Evolutionary conservation across 1,140 invertebrate genomes (phyloP).

Genomic region (Drosophila auraria): DNA sequence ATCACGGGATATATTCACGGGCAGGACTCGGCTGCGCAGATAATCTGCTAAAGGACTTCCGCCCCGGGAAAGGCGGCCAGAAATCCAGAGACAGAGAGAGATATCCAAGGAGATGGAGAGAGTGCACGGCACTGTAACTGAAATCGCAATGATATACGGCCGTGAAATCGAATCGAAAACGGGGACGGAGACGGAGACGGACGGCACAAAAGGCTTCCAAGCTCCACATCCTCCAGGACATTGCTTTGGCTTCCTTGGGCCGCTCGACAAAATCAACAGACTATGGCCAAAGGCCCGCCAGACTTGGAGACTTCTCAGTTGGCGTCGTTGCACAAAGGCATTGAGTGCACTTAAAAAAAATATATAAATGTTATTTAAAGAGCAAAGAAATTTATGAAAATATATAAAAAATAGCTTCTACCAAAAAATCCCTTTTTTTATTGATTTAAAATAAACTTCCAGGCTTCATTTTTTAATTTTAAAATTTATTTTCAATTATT

Average conservation of each 20-base stretch:
- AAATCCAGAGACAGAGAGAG: conserved; percentile 20
- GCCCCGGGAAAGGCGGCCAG: conserved; percentile 22
- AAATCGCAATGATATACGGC: conserved; percentile 82
- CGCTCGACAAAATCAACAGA: conserved; percentile 76
- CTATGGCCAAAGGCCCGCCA: conserved; percentile 46
- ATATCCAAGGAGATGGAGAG: conserved; percentile 1
- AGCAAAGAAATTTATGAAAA: too few species aligned
- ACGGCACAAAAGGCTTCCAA: conserved; percentile 68
- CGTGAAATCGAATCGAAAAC: conserved; percentile 68
- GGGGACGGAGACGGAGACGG: neutral
- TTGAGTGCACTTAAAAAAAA: conserved; percentile 10
- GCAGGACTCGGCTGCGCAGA: conserved; percentile 57
- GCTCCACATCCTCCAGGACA: conserved; percentile 14
- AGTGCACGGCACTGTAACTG: conserved; percentile 60
- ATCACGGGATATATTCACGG: conserved; percentile 49
- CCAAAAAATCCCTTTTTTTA: too few species aligned
- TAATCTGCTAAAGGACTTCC: conserved; percentile 85
- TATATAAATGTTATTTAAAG: neutral
- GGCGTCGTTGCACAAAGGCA: conserved; percentile 33
- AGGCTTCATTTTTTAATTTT: too few species aligned
- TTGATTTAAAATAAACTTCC: too few species aligned
- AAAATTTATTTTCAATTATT: too few species aligned
- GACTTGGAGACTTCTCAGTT: conserved; percentile 32
- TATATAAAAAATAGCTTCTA: too few species aligned
- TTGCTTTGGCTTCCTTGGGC: conserved; percentile 32